Base-by-base conservation (phyloP, 2,113 vertebrate species). In the Protobothrops flavoviridis region DNA sequence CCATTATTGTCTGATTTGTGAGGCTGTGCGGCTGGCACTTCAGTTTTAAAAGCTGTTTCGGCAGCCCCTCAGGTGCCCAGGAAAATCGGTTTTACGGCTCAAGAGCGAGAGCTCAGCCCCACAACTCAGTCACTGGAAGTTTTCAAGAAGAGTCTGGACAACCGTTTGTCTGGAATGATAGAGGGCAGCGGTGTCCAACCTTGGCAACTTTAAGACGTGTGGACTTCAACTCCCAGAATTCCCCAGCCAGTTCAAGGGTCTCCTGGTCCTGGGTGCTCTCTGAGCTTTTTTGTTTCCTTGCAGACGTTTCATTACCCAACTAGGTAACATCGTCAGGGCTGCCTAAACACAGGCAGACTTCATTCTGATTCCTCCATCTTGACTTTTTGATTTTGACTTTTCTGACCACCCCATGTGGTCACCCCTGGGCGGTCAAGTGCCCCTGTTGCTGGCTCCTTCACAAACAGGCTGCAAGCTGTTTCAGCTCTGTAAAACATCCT, bases 1-100 rank as follows among this genome's bases (percentile, higher is more conserved):
- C 93, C 90, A 86, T 94, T 89, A 91, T 55, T 13, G 24, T 23
- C 90, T 94, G 69, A 94, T 91, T 91, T 89, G 87, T 59, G 90
- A 64, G 53, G 86, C 61, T 9, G 29, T 53, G 85, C 17, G 57
- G 39, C 92, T 91, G 90, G 45, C 45, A 6, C 90, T 61, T 89
- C 64, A 52, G 43, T 85, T 91, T 89, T 52, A 85, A 89, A 91
- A 69, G 87, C 90, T 89, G 90, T 9, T 85, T 69, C 23, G 7
- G 13, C 87, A 24, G 64, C 86, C 87, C 74, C 45, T 89, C 90
- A 10, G 87, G 45, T 91, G 33, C 90, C 93, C 86, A 29, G 21
- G 93, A 85, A 93, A 50, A 91, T 43, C 53, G 1, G 24, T n/a
- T 85, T 89, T 85, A 91, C 1, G n/a, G 64, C 45, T 59, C 23